These are phyloP conservation scores for Gastrophryne carolinensis DNA, from an alignment of 2,797 vertebrate species.

Conservation along the genomic window DNA sequence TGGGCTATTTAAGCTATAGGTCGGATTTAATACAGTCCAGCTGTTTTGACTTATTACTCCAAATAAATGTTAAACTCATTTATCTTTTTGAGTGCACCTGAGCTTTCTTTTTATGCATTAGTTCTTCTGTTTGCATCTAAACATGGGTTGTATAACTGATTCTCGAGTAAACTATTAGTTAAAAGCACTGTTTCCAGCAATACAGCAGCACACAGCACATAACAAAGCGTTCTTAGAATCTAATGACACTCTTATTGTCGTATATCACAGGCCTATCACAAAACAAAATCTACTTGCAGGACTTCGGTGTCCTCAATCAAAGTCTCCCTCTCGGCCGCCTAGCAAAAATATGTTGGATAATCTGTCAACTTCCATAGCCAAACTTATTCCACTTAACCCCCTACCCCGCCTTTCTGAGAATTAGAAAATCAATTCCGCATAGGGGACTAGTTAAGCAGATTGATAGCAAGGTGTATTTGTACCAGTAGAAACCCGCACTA, in stretches of 20 bases:
- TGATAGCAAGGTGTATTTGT: conserved; percentile 44
- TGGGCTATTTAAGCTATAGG: too few relatives aligned
- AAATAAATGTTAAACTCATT: too few relatives aligned
- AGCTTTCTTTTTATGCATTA: too few relatives aligned
- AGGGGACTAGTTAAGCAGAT: conserved; percentile 46
- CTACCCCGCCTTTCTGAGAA: background rate
- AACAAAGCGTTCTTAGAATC: background rate
- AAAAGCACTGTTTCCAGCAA: background rate
- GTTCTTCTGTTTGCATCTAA: too few relatives aligned
- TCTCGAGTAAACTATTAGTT: background rate
- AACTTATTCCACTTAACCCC: background rate
- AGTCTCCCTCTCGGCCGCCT: background rate
- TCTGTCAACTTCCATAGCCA: background rate
- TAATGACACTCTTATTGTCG: conserved; percentile 8
- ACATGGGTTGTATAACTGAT: too few relatives aligned
- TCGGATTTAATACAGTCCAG: too few relatives aligned
- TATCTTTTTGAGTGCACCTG: too few relatives aligned
- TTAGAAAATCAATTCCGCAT: conserved; percentile 17
- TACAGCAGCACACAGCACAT: background rate
- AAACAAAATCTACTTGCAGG: background rate
- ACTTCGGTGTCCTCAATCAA: background rate
- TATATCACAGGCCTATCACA: conserved; percentile 1
- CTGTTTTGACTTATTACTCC: too few relatives aligned
- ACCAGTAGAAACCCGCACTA: conserved; percentile 34
- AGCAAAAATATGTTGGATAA: background rate